These are phyloP conservation scores for Gastracanthus pulcherrimus DNA, from an alignment of 2,888 invertebrate species.

Conservation along the genomic window DNA sequence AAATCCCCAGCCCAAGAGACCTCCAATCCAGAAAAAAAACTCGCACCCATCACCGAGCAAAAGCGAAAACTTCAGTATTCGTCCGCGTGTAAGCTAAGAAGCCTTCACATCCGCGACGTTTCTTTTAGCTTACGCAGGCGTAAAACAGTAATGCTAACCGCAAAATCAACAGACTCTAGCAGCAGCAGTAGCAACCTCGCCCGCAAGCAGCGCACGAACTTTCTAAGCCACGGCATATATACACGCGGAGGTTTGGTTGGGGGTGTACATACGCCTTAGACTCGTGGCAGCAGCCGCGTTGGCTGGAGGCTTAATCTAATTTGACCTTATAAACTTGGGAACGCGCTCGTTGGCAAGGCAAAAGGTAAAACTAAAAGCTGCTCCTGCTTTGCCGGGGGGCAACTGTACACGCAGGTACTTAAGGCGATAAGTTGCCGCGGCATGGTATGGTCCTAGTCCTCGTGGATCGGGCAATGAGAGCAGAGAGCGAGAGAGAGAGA, in stretches of 20 bases:
- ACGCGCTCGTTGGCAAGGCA: background rate
- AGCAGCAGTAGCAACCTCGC: background rate
- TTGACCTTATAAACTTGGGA: slow-evolving; percentile 49
- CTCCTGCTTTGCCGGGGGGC: too few relatives aligned
- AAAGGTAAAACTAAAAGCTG: slow-evolving; percentile 40
- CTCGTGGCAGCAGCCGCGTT: background rate
- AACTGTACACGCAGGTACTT: slow-evolving; percentile 22
- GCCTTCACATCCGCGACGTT: background rate
- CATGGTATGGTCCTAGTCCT: background rate
- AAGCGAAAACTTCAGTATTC: too few relatives aligned
- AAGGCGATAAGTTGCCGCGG: slow-evolving; percentile 22
- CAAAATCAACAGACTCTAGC: slow-evolving; percentile 44
- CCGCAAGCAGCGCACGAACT: background rate
- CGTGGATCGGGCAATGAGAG: too few relatives aligned
- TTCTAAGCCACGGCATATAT: slow-evolving; percentile 30
- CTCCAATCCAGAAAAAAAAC: background rate
- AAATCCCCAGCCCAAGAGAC: too few relatives aligned
- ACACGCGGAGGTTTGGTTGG: too few relatives aligned
- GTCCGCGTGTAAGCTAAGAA: background rate
- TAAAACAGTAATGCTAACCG: slow-evolving; percentile 17
- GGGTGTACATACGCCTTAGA: background rate
- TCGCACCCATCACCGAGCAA: background rate
- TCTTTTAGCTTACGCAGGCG: slow-evolving; percentile 24
- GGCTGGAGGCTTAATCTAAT: slow-evolving; percentile 52
- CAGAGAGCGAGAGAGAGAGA: background rate